phyloP scores from a whole-genome alignment of 2,113 vertebrate species.

The Pyrgilauda ruficollis region DNA sequence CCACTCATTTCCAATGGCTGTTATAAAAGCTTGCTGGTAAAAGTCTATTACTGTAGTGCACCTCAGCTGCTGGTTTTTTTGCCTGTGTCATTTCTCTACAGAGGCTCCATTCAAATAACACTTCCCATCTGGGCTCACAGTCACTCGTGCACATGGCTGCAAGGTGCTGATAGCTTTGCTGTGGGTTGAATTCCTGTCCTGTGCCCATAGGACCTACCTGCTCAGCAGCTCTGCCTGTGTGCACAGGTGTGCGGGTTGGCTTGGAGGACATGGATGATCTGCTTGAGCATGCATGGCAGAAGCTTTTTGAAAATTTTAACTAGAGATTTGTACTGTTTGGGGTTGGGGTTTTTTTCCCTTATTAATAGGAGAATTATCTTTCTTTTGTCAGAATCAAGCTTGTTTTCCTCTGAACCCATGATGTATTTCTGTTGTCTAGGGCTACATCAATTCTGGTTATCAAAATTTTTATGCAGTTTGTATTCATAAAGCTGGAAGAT shows the following conservation, averaged over 20 bases:
- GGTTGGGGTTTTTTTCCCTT: neutral
- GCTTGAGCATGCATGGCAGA: constrained; percentile 56
- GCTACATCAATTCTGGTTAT: neutral
- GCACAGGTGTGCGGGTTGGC: neutral
- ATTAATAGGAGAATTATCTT: neutral
- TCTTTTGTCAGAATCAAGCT: neutral
- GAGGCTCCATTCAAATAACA: neutral
- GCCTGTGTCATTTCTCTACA: neutral
- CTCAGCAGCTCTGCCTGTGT: constrained; percentile 10
- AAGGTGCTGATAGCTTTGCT: constrained; percentile 31
- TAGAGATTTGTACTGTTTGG: neutral
- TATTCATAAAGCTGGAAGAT: neutral
- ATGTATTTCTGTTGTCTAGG: neutral
- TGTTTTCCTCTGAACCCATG: neutral
- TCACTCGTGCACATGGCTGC: neutral
- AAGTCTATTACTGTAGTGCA: neutral
- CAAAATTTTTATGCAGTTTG: neutral
- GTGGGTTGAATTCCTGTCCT: neutral
- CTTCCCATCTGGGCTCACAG: neutral
- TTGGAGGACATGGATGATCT: neutral
- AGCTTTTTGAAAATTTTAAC: constrained; percentile 17
- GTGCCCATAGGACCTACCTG: neutral
- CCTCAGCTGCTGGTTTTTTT: neutral
- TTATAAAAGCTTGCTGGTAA: neutral
- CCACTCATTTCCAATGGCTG: neutral